phyloP scores from a whole-genome alignment of 2,888 invertebrate species.

The Timandra comae region DNA sequence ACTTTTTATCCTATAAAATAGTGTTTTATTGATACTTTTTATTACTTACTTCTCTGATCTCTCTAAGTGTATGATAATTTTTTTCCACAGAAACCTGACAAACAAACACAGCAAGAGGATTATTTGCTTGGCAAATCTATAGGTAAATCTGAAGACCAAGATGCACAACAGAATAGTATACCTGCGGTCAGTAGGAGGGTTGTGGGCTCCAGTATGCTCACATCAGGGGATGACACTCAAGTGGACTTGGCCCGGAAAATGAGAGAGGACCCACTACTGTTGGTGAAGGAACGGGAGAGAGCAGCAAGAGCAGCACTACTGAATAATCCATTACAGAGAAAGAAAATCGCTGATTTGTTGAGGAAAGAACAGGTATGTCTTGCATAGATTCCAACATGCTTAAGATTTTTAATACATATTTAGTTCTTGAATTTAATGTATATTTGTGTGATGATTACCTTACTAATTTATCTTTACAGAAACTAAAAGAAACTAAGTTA shows the following conservation, averaged over 20 bases:
- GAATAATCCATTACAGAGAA: constrained; percentile 94
- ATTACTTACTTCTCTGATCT: no score
- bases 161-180: constrained; percentile 83
- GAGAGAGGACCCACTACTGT: constrained; percentile 94
- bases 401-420: no score
- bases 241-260: constrained; percentile 92
- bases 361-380: constrained; percentile 71
- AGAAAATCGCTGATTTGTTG: constrained; percentile 88
- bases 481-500: constrained; percentile 60
- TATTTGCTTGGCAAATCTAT: constrained; percentile 90
- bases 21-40: no score
- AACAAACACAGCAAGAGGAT: constrained; percentile 86
- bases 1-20: no score
- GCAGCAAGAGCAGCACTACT: constrained; percentile 89
- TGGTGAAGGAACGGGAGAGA: constrained; percentile 92
- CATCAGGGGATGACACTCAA: constrained; percentile 78
- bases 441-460: no score
- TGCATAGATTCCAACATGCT: no score
- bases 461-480: constrained; percentile 42
- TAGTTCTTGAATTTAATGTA: no score
- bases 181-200: constrained; percentile 77
- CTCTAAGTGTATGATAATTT: no score
- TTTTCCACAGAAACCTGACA: constrained; percentile 78
- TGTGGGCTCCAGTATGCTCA: constrained; percentile 60
- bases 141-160: constrained; percentile 84